Evolutionary conservation across 2,797 vertebrate genomes (phyloP).

Genomic region (Muscicapa striata): DNA sequence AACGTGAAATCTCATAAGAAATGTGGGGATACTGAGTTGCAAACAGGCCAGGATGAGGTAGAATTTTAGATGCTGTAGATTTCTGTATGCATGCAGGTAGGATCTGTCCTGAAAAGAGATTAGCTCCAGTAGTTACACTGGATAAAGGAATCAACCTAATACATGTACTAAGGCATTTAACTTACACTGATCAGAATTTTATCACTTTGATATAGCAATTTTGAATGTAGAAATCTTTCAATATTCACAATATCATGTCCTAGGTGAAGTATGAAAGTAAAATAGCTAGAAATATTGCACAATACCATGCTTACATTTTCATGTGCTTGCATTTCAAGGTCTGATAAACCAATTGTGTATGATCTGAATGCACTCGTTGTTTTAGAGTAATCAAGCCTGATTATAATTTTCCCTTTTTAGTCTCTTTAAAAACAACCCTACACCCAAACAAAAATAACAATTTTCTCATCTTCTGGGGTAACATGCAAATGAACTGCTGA

Average conservation of each 20-base stretch:
- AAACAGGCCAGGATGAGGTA: not conserved
- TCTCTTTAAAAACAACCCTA: slow-evolving; percentile 1
- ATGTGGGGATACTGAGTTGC: not conserved
- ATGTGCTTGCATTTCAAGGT: not conserved
- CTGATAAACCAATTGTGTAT: not conserved
- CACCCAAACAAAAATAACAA: slow-evolving; percentile 9
- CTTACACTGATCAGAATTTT: not conserved
- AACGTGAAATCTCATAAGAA: not conserved
- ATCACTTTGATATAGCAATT: not conserved
- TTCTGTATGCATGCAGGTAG: not conserved
- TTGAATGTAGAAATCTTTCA: not conserved
- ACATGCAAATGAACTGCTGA: not conserved
- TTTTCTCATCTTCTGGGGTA: slow-evolving; percentile 16
- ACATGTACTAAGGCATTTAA: not conserved
- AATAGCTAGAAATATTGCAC: not conserved
- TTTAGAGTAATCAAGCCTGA: slow-evolving; percentile 18
- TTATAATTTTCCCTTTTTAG: slow-evolving; percentile 4
- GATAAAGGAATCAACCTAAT: not conserved
- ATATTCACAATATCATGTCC: not conserved
- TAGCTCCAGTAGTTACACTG: not conserved
- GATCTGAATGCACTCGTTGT: not conserved
- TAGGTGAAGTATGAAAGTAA: not conserved
- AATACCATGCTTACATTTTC: not conserved
- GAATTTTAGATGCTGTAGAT: not conserved
- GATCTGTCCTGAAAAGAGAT: not conserved